Evolutionary conservation across 2,888 invertebrate genomes (phyloP).

Genomic region (Aspidiotus destructor): DNA sequence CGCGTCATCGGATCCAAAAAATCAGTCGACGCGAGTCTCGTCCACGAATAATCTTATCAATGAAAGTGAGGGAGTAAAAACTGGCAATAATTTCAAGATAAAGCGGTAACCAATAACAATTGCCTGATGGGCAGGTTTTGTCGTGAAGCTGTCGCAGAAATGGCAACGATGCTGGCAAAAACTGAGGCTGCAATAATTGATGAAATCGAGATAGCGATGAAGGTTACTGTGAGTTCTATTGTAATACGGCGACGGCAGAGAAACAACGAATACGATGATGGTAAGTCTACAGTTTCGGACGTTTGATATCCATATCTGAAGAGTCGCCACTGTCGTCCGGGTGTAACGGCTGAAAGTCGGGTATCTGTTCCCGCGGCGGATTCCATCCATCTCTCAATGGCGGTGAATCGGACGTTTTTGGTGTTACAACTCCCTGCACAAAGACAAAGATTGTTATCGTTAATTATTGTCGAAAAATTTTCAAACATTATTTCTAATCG

Average conservation of each 20-base stretch:
- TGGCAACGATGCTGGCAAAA: no score
- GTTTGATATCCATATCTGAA: slow-evolving; percentile 39
- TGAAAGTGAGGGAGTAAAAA: no score
- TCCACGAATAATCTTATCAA: no score
- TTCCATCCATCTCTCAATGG: slow-evolving; percentile 44
- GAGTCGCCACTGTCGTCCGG: slow-evolving; percentile 38
- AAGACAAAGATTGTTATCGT: slow-evolving; percentile 24
- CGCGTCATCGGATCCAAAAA: no score
- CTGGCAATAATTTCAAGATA: no score
- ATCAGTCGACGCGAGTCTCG: no score
- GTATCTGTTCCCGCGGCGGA: slow-evolving; percentile 45
- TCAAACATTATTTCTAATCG: background rate
- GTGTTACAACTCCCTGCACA: slow-evolving; percentile 37
- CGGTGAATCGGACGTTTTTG: slow-evolving; percentile 42
- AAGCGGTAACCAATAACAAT: no score
- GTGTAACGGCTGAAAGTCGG: slow-evolving; percentile 45
- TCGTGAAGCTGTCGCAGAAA: no score
- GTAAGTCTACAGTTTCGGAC: slow-evolving; percentile 37
- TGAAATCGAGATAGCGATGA: no score
- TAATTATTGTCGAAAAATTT: background rate
- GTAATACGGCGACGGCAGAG: background rate
- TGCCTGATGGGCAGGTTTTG: no score
- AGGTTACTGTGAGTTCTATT: no score
- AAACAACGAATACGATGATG: background rate
- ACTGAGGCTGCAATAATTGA: no score